phyloP scores from a whole-genome alignment of 1,140 invertebrate species.

The Ceratina australensis region DNA sequence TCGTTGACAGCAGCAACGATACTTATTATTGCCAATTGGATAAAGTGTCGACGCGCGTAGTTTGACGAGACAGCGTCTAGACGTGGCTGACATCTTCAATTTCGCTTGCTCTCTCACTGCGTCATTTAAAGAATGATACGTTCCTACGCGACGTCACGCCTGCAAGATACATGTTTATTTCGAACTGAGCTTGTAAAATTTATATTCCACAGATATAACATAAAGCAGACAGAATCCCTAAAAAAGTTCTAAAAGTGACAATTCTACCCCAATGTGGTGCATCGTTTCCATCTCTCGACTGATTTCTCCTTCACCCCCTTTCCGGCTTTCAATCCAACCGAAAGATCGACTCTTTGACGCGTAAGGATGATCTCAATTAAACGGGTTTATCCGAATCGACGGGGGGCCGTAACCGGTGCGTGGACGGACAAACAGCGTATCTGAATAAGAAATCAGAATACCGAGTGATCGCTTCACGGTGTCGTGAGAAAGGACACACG shows the following conservation, averaged over 20 bases:
- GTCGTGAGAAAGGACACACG: slow-evolving; percentile 69
- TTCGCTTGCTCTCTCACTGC: slow-evolving; percentile 50
- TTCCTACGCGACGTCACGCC: slow-evolving; percentile 40
- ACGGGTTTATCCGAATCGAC: slow-evolving; percentile 73
- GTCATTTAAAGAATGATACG: slow-evolving; percentile 50
- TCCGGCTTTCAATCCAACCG: slow-evolving; percentile 36
- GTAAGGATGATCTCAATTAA: slow-evolving; percentile 74
- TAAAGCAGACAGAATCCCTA: too few relatives aligned
- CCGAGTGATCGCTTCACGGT: slow-evolving; percentile 55
- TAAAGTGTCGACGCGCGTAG: slow-evolving; percentile 63
- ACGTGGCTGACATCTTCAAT: slow-evolving; percentile 68
- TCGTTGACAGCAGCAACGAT: slow-evolving; percentile 52
- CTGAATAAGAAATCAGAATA: slow-evolving; percentile 70
- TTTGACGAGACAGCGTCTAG: slow-evolving; percentile 75
- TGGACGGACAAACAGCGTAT: slow-evolving; percentile 55
- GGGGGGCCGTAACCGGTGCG: slow-evolving; percentile 68
- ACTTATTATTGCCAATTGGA: slow-evolving; percentile 70
- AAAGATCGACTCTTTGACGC: slow-evolving; percentile 55
- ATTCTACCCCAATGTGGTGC: too few relatives aligned
- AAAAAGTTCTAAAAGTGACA: too few relatives aligned
- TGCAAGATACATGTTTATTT: slow-evolving; percentile 38
- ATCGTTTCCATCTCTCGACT: neutral
- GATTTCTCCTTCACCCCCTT: slow-evolving; percentile 9
- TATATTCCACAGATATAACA: too few relatives aligned
- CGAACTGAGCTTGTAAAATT: neutral